These are phyloP conservation scores for Phenganax subtilis DNA, from an alignment of 92 coral and sea anemone species.

Conservation along the genomic window DNA sequence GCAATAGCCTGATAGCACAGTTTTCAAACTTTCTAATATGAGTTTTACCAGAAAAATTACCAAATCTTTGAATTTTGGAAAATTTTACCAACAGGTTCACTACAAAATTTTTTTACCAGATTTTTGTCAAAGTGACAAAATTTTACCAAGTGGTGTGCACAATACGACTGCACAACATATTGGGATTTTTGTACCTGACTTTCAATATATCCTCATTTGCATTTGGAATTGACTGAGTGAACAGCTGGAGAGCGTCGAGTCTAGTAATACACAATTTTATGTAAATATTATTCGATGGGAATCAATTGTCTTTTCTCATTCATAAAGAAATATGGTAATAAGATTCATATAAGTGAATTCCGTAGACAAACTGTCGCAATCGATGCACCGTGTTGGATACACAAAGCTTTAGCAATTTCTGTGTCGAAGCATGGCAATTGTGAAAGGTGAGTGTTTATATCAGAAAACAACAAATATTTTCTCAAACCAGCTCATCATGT, in stretches of 20 bases:
- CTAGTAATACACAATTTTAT: not conserved
- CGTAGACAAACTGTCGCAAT: constrained; percentile 47
- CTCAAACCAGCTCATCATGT: not conserved
- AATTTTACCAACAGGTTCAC: no score
- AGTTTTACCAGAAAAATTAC: no score
- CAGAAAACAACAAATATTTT: not conserved
- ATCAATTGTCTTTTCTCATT: constrained; percentile 47
- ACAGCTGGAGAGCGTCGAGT: not conserved
- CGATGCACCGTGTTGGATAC: constrained; percentile 60
- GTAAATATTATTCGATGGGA: constrained; percentile 33
- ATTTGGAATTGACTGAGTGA: constrained; percentile 40
- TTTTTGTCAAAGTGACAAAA: no score
- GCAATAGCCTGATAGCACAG: no score
- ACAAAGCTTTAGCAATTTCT: constrained; percentile 47
- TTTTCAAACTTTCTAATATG: no score
- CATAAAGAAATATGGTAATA: constrained; percentile 31
- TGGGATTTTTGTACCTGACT: constrained; percentile 4
- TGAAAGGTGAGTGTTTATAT: constrained; percentile 34
- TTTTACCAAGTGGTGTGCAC: constrained; percentile 47
- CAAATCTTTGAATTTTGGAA: no score
- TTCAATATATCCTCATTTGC: constrained; percentile 30
- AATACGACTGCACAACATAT: constrained; percentile 37
- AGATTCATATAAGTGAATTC: constrained; percentile 31
- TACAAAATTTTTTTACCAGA: no score
- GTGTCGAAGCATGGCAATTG: constrained; percentile 33